Base-by-base conservation (phyloP, 2,797 vertebrate genomes). In the Neoniphon sammara region DNA sequence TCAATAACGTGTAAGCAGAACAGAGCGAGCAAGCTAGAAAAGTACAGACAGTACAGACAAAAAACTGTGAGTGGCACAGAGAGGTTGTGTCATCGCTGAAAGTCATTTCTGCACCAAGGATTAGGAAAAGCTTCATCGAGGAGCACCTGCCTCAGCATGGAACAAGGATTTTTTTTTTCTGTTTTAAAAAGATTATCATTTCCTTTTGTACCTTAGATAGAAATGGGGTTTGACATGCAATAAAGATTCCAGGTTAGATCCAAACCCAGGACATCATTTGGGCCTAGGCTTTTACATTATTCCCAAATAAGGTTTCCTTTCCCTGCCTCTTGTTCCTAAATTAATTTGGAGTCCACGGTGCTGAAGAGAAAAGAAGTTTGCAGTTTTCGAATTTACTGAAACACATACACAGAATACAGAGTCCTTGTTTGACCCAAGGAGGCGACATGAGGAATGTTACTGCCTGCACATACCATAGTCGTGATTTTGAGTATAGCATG, bases 1-100 rank as follows among this genome's bases (percentile, higher is more conserved):
- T 56, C 56, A 84, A 46, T 58, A 49, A 58, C 44, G 59, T 42
- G 53, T 31, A 65, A 77, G 68, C 52, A 42, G 67, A 72, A 74
- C 60, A 49, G 54, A 67, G 61, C 72, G 55, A 57, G 14, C 39
- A 3, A 61, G 47, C 5, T 23, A 20, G 10, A 23, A 18, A 53
- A 23, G 11, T 30, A 15, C 18, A 52, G 49, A 21, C 23, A 14
- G 21, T 3, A n/a, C n/a, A n/a, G n/a, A n/a, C n/a, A 15, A 5
- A 1, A 15, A 46, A 12, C 25, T 27, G 25, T 27, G 27, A 34
- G 47, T 11, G 17, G 27, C 56, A 55, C 54, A 18, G 39, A 15
- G 17, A 50, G 12, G 56, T 70, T 20, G 36, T 44, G 64, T 65
- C 70, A 31, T 55, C 53, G 59, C 14, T 62, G 20, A 68, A 68